A percentile compares a stretch with the other conserved stretches of the same genome.
These are phyloP conservation scores for Stomatorhinus ivindoensis DNA, from an alignment of 2,113 vertebrate genomes.

Conservation along the genomic window DNA sequence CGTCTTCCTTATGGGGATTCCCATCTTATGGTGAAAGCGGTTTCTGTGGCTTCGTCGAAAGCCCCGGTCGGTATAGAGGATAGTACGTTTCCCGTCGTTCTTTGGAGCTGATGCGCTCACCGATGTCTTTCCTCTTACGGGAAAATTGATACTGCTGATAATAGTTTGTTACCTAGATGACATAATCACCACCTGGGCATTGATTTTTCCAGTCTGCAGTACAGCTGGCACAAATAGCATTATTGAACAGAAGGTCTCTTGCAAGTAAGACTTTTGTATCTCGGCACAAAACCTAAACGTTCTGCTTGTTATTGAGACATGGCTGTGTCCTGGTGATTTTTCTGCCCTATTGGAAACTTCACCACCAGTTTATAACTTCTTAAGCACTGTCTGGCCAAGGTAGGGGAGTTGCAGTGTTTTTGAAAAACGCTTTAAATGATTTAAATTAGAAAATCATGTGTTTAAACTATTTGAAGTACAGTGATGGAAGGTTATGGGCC, in stretches of 20 bases:
- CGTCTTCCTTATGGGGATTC: too few relatives aligned
- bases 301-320: background rate
- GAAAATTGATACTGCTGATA: too few relatives aligned
- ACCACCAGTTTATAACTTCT: background rate
- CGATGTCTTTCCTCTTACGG: too few relatives aligned
- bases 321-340: background rate
- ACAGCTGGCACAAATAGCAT: background rate
- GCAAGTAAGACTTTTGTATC: background rate
- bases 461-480: background rate
- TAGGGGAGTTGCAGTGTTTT: background rate
- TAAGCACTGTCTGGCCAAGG: background rate
- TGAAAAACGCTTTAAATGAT: background rate
- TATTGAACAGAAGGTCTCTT: background rate
- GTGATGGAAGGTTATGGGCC: background rate
- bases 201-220: background rate
- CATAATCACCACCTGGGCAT: background rate
- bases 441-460: background rate
- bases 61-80: too few relatives aligned
- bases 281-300: background rate
- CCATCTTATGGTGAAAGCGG: too few relatives aligned
- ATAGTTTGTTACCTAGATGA: too few relatives aligned
- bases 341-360: too few relatives aligned
- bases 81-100: too few relatives aligned
- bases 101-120: too few relatives aligned
- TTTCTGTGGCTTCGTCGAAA: too few relatives aligned